These are phyloP conservation scores for Trypoxylus dichotomus DNA, from an alignment of 1,140 invertebrate genomes.

Conservation along the genomic window DNA sequence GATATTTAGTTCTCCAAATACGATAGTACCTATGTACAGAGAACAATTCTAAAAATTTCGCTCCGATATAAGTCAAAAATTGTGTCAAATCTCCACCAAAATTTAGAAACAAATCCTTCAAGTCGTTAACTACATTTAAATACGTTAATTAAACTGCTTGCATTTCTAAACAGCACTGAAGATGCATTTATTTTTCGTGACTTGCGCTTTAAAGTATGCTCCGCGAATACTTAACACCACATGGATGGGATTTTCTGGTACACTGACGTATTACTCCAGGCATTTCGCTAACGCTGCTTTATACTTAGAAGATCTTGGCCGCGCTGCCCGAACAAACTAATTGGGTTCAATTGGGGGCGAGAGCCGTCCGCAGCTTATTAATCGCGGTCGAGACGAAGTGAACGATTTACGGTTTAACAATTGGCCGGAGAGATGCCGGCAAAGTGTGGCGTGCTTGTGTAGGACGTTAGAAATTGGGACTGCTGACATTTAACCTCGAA, in stretches of 20 bases:
- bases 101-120: too few species aligned
- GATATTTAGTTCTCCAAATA: too few species aligned
- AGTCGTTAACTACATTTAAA: too few species aligned
- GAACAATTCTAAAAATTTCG: too few species aligned
- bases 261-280: not conserved
- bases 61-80: too few species aligned
- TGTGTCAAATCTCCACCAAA: too few species aligned
- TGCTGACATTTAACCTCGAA: not conserved
- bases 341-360: conserved; percentile 5
- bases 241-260: not conserved
- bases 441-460: not conserved
- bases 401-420: conserved; percentile 6
- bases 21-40: too few species aligned
- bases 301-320: not conserved
- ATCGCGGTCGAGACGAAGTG: not conserved
- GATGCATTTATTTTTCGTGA: too few species aligned
- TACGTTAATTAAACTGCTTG: too few species aligned
- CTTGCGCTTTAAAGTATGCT: too few species aligned
- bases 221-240: not conserved
- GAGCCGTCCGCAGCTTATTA: not conserved
- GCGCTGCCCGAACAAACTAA: not conserved
- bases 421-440: not conserved
- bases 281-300: not conserved
- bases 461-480: not conserved
- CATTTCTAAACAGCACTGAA: too few species aligned